A percentile compares a stretch with the other conserved stretches of the same genome.
phyloP scores from a whole-genome alignment of 2,113 vertebrate genomes.

The Nibea albiflora region DNA sequence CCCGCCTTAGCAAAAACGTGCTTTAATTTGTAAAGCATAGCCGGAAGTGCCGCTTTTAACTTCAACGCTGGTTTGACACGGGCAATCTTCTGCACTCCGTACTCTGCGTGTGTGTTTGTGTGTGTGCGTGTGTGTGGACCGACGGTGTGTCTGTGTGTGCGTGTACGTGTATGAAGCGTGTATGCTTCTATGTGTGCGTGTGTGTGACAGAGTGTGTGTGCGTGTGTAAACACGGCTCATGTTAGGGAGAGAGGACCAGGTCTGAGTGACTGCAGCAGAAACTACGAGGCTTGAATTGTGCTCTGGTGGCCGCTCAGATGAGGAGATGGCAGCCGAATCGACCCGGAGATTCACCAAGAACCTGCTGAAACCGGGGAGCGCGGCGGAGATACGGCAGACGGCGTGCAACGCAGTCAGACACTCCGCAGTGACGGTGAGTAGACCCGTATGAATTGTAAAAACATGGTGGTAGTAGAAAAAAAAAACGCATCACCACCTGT shows the following conservation, averaged over 20 bases:
- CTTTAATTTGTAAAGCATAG: slow-evolving; percentile 49
- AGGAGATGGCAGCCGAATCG: slow-evolving; percentile 86
- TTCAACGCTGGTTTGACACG: neutral
- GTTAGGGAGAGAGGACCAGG: slow-evolving; percentile 52
- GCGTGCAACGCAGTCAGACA: slow-evolving; percentile 86
- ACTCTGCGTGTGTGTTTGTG: slow-evolving; percentile 24
- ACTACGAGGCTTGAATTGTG: slow-evolving; percentile 37
- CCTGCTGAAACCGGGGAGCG: slow-evolving; percentile 91
- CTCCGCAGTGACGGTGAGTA: slow-evolving; percentile 82
- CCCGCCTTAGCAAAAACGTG: rapidly evolving
- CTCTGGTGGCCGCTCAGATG: slow-evolving; percentile 75
- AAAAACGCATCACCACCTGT: slow-evolving; percentile 68
- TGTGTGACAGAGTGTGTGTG: neutral
- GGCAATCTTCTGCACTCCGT: slow-evolving; percentile 40
- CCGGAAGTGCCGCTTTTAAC: slow-evolving; percentile 6
- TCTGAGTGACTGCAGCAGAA: slow-evolving; percentile 52
- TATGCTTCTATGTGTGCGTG: neutral
- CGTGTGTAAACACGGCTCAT: slow-evolving; percentile 75
- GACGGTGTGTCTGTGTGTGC: neutral
- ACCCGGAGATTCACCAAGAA: slow-evolving; percentile 94
- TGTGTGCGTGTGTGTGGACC: slow-evolving; percentile 13
- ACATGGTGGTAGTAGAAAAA: slow-evolving; percentile 36
- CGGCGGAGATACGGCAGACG: slow-evolving; percentile 90
- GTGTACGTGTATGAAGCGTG: neutral
- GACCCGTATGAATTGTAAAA: slow-evolving; percentile 18